Evolutionary conservation across 2,113 vertebrate species (phyloP), one percentile per base, ranked within the genome.

Genomic region (Pionites leucogaster): DNA sequence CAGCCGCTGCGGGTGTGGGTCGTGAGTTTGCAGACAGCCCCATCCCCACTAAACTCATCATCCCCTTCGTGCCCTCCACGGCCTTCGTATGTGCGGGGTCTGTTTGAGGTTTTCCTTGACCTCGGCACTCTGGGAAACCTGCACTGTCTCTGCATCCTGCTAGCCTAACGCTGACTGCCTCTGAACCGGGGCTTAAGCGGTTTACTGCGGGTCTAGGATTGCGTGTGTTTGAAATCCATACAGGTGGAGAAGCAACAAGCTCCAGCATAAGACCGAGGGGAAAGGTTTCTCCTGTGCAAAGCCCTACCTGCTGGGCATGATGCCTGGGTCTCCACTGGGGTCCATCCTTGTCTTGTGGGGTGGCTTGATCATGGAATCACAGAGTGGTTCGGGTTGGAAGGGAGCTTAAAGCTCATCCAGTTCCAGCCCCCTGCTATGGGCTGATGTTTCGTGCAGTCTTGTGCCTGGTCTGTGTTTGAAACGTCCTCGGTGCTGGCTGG

Each of bases 41-140:
- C 28, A 7, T 55, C 39, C 22, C 29, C 13, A 15, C 27, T 4
- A 22, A 79, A 25, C 35, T 77, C 35, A 5, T 24, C 2, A 0
- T 5, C 17, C 13, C 13, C 9, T 11, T 81, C 50, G 17, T 0
- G 0, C 31, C 67, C 33, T 68, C 57, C 3, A 0, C 13, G 19
- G 24, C 24, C 53, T 75, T 90, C 57, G 2, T 35, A 7, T 29
- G 74, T 67, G n/a, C 29, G 29, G 49, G 12, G 3, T 37, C 33
- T 49, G 6, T 35, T 65, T 46, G 35, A 62, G 17, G 17, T 53
- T 79, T 74, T 64, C 31, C 42, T 55, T 50, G 33, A 31, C 33
- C 37, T 41, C 1, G 6, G 16, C 50, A 78, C 59, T 33, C 23
- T 29, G 14, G 29, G 60, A 82, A 77, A 59, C 27, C 20, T 49